Conservation (phyloP, 2,113 vertebrate genomes). For the Romanogobio albipinnatus region DNA sequence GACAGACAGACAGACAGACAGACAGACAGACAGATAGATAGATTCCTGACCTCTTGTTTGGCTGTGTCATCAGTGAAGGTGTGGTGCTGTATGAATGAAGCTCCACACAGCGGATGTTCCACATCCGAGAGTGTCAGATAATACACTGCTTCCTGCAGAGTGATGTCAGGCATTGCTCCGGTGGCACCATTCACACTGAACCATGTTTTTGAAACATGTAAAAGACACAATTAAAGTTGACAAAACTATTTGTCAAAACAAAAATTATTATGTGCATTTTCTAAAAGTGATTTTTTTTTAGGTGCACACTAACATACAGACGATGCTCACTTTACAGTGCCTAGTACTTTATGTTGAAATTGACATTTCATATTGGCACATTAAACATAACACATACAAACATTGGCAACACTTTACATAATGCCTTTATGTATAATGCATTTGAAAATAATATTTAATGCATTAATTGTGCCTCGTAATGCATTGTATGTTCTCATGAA, state of each 20-base stretch:
- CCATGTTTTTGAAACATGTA: background rate
- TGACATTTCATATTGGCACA: no score
- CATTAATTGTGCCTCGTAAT: no score
- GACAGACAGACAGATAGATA: background rate
- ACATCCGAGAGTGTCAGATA: slow-evolving; percentile 78
- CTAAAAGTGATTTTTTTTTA: background rate
- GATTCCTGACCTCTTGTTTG: slow-evolving; percentile 83
- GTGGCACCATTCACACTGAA: slow-evolving; percentile 63
- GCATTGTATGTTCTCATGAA: no score
- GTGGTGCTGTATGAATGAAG: slow-evolving; percentile 88
- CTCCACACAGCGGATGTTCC: slow-evolving; percentile 81
- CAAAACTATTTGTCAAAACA: no score
- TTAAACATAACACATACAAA: no score
- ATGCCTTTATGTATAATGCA: no score
- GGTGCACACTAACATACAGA: background rate
- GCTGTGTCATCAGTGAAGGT: slow-evolving; percentile 85
- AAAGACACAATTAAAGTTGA: background rate
- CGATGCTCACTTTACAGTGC: background rate
- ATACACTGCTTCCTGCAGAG: slow-evolving; percentile 84
- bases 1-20: background rate
- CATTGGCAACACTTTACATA: no score
- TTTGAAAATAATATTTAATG: no score
- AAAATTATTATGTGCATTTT: background rate
- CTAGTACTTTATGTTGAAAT: no score
- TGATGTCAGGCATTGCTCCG: slow-evolving; percentile 70